phyloP scores from a whole-genome alignment of 2,113 vertebrate genomes.

The Urocitellus parryii region DNA sequence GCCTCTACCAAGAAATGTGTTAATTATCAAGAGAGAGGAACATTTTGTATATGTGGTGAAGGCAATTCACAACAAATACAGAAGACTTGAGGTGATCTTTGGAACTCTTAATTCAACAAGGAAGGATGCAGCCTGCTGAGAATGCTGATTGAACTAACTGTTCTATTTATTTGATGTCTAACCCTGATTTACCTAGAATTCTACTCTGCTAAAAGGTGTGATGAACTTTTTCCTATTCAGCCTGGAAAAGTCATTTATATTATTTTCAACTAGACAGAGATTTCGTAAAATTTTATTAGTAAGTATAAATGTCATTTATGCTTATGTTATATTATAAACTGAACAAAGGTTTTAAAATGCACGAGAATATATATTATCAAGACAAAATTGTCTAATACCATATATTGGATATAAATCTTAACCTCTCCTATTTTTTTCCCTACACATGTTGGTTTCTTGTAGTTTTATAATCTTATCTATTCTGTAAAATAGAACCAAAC shows the following conservation, averaged over 20 bases:
- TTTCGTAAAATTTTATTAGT: conserved; percentile 12
- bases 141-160: conserved; percentile 50
- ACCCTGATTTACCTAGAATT: conserved; percentile 26
- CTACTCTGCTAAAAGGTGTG: not conserved
- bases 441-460: not conserved
- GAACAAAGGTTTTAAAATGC: not conserved
- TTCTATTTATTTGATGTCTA: conserved; percentile 63
- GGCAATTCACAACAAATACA: conserved; percentile 56
- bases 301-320: not conserved
- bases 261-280: conserved; percentile 1
- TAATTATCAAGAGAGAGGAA: conserved; percentile 61
- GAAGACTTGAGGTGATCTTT: conserved; percentile 48
- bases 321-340: not conserved
- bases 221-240: not conserved
- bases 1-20: conserved; percentile 68
- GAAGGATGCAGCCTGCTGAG: conserved; percentile 17
- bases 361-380: not conserved
- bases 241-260: conserved; percentile 19
- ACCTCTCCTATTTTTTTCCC: not conserved
- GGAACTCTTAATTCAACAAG: conserved; percentile 42
- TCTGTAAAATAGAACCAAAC: conserved; percentile 11
- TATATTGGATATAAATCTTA: not conserved
- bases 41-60: conserved; percentile 49
- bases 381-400: not conserved
- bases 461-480: not conserved